phyloP scores from a whole-genome alignment of 2,797 vertebrate species.

The Poliocrania exsul region DNA sequence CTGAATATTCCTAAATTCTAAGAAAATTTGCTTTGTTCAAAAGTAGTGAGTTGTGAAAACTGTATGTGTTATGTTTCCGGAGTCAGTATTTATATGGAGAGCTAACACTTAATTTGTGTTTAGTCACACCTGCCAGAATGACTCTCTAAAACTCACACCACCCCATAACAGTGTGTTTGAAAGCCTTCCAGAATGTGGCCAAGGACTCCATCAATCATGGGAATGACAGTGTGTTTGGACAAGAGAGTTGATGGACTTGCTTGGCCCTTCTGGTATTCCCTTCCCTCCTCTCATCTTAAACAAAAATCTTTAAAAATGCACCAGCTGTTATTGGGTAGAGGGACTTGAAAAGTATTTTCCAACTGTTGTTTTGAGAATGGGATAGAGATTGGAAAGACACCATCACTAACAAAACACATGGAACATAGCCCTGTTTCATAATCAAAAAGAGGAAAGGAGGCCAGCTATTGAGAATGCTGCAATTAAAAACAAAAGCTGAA shows the following conservation, averaged over 20 bases:
- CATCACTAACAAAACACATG: not conserved
- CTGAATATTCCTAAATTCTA: not conserved
- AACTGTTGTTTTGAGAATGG: conserved; percentile 17
- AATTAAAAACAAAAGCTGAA: conserved; percentile 49
- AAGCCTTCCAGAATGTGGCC: conserved; percentile 8
- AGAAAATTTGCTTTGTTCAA: not conserved
- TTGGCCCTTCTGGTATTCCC: not conserved
- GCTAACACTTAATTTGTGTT: not conserved
- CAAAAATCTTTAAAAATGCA: not conserved
- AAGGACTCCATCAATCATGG: conserved; percentile 26
- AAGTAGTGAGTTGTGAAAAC: not conserved
- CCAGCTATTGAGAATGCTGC: not conserved
- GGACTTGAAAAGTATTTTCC: conserved; percentile 5
- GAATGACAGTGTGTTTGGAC: conserved; percentile 33
- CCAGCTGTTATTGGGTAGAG: not conserved
- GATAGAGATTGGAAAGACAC: not conserved
- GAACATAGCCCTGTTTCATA: not conserved
- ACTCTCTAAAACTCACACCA: conserved; percentile 33
- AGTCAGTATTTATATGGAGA: not conserved
- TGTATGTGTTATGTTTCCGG: not conserved
- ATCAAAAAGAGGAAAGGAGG: not conserved
- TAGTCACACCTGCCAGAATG: conserved; percentile 32
- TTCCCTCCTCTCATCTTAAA: conserved; percentile 4
- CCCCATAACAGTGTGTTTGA: not conserved
- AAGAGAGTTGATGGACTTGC: not conserved